phyloP scores from a whole-genome alignment of 1,140 invertebrate genomes.

The Drosophila eugracilis region DNA sequence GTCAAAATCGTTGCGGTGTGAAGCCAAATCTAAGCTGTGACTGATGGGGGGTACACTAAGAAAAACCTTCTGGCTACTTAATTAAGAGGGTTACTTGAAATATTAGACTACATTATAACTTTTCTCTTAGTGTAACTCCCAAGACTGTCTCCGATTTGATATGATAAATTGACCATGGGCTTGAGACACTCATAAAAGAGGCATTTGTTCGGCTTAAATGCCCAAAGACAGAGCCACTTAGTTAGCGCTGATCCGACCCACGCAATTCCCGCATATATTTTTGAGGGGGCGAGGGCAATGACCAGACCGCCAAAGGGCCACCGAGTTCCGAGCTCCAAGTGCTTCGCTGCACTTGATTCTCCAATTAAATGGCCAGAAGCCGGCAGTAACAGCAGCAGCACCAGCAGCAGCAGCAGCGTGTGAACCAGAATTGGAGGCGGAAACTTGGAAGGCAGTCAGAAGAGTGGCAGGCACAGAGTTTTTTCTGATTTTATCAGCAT shows the following conservation, averaged over 20 bases:
- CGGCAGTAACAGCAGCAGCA: conserved; percentile 37
- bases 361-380: conserved; percentile 69
- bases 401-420: conserved; percentile 51
- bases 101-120: neutral
- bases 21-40: conserved; percentile 51
- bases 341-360: conserved; percentile 67
- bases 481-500: conserved; percentile 68
- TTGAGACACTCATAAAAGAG: conserved; percentile 60
- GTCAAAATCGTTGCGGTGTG: conserved; percentile 50
- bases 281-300: conserved; percentile 61
- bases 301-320: conserved; percentile 61
- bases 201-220: conserved; percentile 70
- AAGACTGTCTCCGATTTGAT: conserved; percentile 19
- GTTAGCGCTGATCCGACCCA: conserved; percentile 75
- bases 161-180: conserved; percentile 80
- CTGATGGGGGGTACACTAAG: neutral
- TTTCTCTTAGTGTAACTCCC: conserved; percentile 5
- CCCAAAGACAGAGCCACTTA: conserved; percentile 63
- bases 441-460: conserved; percentile 26
- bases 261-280: conserved; percentile 31
- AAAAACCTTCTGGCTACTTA: conserved; percentile 12
- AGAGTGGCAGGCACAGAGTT: conserved; percentile 18
- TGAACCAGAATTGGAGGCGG: conserved; percentile 52
- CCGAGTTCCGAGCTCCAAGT: conserved; percentile 19
- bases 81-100: neutral